Conservation (phyloP, 2,113 vertebrate genomes). For the Xyliphius kryptos region DNA sequence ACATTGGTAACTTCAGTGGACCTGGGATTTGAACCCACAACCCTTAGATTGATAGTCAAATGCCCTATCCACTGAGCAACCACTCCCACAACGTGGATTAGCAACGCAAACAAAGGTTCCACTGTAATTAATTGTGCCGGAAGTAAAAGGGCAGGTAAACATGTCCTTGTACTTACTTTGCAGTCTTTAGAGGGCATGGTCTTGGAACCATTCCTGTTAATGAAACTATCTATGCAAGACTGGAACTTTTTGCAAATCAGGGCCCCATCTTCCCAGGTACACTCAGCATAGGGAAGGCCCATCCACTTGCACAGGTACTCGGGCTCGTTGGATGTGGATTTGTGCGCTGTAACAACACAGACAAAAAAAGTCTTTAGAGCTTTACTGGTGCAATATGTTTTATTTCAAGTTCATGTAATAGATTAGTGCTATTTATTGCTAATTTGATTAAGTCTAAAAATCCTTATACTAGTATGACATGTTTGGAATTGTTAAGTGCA, state of each 20-base stretch:
- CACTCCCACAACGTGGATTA: neutral
- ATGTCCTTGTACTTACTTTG: conserved; percentile 67
- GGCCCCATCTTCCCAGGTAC: conserved; percentile 95
- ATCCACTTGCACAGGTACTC: conserved; percentile 98
- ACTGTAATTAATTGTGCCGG: neutral
- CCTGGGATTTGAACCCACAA: too few relatives aligned
- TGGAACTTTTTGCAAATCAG: conserved; percentile 90
- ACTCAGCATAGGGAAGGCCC: conserved; percentile 92
- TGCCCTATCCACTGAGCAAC: too few relatives aligned
- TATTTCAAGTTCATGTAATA: too few relatives aligned
- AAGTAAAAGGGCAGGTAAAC: neutral
- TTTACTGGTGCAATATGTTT: too few relatives aligned
- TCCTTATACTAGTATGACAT: too few relatives aligned
- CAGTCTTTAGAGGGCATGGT: conserved; percentile 90
- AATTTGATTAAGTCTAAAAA: too few relatives aligned
- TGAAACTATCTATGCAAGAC: conserved; percentile 83
- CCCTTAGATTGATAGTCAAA: too few relatives aligned
- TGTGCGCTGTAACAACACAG: conserved; percentile 68
- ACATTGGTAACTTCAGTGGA: too few relatives aligned
- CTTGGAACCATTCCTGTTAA: conserved; percentile 80
- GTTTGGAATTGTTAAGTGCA: too few relatives aligned
- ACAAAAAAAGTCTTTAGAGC: neutral
- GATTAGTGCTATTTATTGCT: too few relatives aligned
- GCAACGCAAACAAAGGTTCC: neutral
- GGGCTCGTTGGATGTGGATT: conserved; percentile 77